phyloP scores from a whole-genome alignment of 2,113 vertebrate genomes.

The Aspidoscelis tigris region DNA sequence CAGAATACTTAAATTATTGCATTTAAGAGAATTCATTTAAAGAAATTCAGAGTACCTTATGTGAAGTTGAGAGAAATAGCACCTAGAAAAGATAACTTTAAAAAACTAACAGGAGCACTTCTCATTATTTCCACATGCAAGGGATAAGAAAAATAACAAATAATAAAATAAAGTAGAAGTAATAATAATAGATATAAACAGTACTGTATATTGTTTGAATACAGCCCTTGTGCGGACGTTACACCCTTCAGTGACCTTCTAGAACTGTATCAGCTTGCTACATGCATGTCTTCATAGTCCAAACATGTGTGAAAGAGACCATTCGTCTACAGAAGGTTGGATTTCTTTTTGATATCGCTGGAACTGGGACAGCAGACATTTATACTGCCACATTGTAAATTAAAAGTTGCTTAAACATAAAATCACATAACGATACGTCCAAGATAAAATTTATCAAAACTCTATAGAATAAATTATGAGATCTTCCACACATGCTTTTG shows the following conservation, averaged over 20 bases:
- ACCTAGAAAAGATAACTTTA: constrained; percentile 42
- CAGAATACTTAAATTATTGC: not conserved
- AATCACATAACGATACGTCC: constrained; percentile 75
- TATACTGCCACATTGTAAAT: constrained; percentile 80
- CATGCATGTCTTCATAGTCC: constrained; percentile 91
- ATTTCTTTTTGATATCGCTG: constrained; percentile 81
- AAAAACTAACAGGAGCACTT: constrained; percentile 77
- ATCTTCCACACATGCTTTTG: constrained; percentile 81
- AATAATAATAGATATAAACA: constrained; percentile 74
- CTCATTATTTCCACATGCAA: constrained; percentile 86
- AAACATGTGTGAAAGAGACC: constrained; percentile 90
- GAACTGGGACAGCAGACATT: constrained; percentile 75
- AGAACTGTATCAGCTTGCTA: constrained; percentile 81
- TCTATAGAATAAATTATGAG: constrained; percentile 79
- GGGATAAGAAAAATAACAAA: constrained; percentile 65
- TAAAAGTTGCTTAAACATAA: constrained; percentile 74
- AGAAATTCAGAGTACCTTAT: not conserved
- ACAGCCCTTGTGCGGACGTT: constrained; percentile 86
- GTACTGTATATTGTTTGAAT: constrained; percentile 82
- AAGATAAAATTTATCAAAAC: constrained; percentile 67
- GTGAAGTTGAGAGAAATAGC: constrained; percentile 35
- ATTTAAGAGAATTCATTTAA: constrained; percentile 12
- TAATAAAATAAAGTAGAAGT: constrained; percentile 43
- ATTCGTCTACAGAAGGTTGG: constrained; percentile 79
- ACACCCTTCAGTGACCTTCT: constrained; percentile 87